Evolutionary conservation across 2,888 invertebrate genomes (phyloP), one percentile per base, ranked within the genome.

Genomic region (Drosophila ustulata): DNA sequence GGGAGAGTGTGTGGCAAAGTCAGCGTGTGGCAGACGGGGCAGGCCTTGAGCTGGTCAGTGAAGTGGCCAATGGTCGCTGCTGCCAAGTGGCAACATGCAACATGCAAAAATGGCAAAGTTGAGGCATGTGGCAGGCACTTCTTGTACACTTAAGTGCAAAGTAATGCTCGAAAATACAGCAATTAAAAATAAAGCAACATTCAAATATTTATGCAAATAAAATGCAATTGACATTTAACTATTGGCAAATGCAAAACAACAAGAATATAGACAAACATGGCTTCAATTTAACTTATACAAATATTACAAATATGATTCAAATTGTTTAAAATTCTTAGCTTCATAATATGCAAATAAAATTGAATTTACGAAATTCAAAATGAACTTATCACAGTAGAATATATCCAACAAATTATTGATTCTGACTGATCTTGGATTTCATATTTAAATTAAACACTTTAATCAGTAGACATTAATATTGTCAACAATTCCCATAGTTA

Each of bases 31-130:
- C 11, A 55, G 34, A 30, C 32, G 23, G 49, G 51, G 18, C 57
- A 58, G 65, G 46, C 68, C 71, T 69, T 83, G 75, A 74, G 68
- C 84, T 81, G 81, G 87, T 78, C 85, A 88, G 68, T 82, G 34
- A 52, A 69, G 47, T 63, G 58, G 55, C 80, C 80, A 80, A 80
- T 80, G 58, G 66, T 58, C 56, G 39, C 39, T 41, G 7, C 39
- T 25, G 25, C 45, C 43, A 56, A 55, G 18, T 45, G 55, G 62
- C 7, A 13, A 47, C 41, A 43, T 45, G 23, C 26, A 58, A 76
- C 41, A 46, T 47, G 23, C 32, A 58, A 72, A 85, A 82, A 80
- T 76, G 86, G 66, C 63, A 75, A 70, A 62, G 47, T 61, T 66
- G 26, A 55, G 28, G 1, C 25, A 43, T 30, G 37, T 30, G 37